Evolutionary conservation across 2,113 vertebrate species (phyloP).

Genomic region (Actinemys pallida): DNA sequence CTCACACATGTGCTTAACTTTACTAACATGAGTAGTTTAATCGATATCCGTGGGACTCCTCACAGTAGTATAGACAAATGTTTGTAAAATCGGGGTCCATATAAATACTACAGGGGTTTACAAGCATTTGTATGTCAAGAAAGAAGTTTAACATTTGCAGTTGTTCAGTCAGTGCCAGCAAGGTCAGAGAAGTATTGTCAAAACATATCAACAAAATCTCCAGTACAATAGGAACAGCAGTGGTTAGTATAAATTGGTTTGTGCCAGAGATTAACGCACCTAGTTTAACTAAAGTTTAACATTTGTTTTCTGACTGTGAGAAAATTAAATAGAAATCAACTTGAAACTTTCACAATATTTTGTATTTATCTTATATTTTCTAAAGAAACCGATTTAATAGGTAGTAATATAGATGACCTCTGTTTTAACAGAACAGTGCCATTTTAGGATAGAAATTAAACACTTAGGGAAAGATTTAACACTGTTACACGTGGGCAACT

Average conservation of each 20-base stretch:
- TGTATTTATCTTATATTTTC: neutral
- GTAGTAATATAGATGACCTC: neutral
- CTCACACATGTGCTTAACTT: fast-evolving
- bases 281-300: neutral
- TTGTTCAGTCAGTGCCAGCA: neutral
- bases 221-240: fast-evolving
- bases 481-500: fast-evolving
- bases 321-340: neutral
- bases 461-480: neutral
- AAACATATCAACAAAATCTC: neutral
- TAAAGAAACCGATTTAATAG: neutral
- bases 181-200: fast-evolving
- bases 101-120: neutral
- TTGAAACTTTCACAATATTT: neutral
- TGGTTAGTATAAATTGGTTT: neutral
- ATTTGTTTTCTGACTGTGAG: neutral
- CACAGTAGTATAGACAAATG: neutral
- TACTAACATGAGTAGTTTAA: neutral
- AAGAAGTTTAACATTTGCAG: neutral
- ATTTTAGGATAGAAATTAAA: neutral
- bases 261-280: neutral
- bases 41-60: neutral
- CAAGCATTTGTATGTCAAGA: neutral
- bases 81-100: neutral
- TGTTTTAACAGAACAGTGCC: neutral